A percentile compares a stretch with the other conserved stretches of the same genome.
These are phyloP conservation scores for Physeter macrocephalus DNA, from an alignment of 2,113 vertebrate species.

Conservation along the genomic window DNA sequence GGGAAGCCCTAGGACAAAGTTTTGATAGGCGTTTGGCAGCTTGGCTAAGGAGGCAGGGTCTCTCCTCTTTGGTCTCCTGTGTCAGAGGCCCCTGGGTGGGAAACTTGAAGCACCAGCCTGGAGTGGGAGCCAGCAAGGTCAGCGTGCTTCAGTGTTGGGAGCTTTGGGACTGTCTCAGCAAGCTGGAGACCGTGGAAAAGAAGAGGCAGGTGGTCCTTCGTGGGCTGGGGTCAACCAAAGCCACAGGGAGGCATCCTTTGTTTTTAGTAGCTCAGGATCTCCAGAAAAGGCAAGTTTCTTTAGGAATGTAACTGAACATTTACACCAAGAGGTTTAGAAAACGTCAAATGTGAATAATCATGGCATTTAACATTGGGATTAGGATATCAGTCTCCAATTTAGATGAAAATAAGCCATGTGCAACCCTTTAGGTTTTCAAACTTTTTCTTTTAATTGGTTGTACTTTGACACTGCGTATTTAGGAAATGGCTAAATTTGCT, in stretches of 20 bases:
- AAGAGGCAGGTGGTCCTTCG: neutral
- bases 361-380: neutral
- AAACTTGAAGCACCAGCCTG: neutral
- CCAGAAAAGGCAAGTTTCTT: constrained; percentile 12
- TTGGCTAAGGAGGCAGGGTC: neutral
- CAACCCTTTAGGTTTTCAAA: neutral
- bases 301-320: neutral
- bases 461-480: neutral
- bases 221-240: neutral
- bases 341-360: constrained; percentile 18
- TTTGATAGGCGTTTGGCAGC: neutral
- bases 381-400: neutral
- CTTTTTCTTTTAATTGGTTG: constrained; percentile 17
- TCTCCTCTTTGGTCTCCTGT: neutral
- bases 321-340: constrained; percentile 4
- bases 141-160: neutral
- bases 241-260: neutral
- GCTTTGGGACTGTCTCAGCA: neutral
- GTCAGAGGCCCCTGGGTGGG: neutral
- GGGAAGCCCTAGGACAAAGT: neutral
- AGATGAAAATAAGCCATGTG: constrained; percentile 14
- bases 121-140: neutral
- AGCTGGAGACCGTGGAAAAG: neutral
- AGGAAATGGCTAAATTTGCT: neutral
- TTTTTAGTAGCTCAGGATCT: neutral